Evolutionary conservation across 2,888 invertebrate species (phyloP), one percentile per base, ranked within the genome.

Genomic region (Drosophila percnosoma): DNA sequence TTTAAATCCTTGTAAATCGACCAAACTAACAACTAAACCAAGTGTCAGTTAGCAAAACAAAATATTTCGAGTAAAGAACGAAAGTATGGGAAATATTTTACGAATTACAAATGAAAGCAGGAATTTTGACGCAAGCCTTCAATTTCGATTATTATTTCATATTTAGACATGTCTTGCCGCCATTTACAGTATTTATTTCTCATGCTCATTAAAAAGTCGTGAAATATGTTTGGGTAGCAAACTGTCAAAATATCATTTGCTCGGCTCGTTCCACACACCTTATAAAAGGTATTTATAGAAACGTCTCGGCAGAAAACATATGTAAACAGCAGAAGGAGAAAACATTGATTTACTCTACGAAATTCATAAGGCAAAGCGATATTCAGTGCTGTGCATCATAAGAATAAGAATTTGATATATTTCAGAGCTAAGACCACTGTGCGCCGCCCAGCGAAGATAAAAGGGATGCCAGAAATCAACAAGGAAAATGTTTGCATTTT

Each of bases 401-500:
- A 45, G 21, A 21, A 45, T 21, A 2, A 4, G 8, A 24, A 8
- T 24, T 45, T 24, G 15, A 3, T 4, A 8, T 7, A 24, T 24
- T 4, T 24, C 45, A 45, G 45, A 24, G 1, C 10, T 27, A 0
- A 24, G 11, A 6, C 48, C 73, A 74, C 38, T 48, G 59, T 68
- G 73, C 57, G 27, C 27, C 34, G 38, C 38, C 38, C 7, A 71
- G 24, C 57, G 36, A 29, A 48, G 53, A 52, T 55, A 57, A 61
- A 66, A 69, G 60, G 33, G 24, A 65, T 58, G 38, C 40, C 31
- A 33, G 48, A 69, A 40, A 45, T 52, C 40, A 53, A 45, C 64
- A 65, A 34, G 31, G 60, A 21, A 67, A 71, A 62, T 65, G 61
- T 68, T 76, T 76, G 73, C 68, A 73, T 69, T 38, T 72, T 67